phyloP scores from a whole-genome alignment of 2,113 vertebrate species.

The Microtus montanus region DNA sequence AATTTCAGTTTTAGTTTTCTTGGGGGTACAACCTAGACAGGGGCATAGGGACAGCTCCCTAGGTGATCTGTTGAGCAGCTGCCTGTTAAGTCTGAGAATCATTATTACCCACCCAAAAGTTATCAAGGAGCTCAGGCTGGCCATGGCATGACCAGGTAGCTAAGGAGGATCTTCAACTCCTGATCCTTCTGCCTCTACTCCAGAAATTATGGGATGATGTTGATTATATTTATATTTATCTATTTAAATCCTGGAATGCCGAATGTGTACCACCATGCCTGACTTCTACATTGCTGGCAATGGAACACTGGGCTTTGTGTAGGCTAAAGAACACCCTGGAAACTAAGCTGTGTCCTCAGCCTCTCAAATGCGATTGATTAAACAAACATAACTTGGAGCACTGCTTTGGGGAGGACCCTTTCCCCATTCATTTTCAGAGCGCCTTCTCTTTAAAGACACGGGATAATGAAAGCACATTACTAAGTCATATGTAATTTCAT shows the following conservation, averaged over 20 bases:
- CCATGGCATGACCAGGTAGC: neutral
- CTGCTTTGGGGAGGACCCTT: slow-evolving; percentile 9
- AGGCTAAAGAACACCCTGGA: neutral
- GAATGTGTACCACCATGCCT: neutral
- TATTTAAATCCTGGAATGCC: neutral
- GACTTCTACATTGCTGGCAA: neutral
- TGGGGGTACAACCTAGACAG: slow-evolving; percentile 23
- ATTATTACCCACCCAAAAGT: neutral
- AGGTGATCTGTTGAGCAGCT: slow-evolving; percentile 2
- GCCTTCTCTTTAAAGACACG: slow-evolving; percentile 36
- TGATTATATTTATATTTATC: too few species aligned
- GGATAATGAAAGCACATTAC: slow-evolving; percentile 43
- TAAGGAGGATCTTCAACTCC: neutral
- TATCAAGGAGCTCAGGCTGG: too few species aligned
- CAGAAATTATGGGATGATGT: neutral
- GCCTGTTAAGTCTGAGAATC: neutral
- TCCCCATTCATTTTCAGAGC: slow-evolving; percentile 39
- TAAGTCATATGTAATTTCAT: slow-evolving; percentile 56
- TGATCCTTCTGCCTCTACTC: neutral
- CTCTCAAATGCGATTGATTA: slow-evolving; percentile 13
- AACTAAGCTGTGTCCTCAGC: neutral
- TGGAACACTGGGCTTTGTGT: neutral
- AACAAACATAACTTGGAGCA: slow-evolving; percentile 26
- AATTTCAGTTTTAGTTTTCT: slow-evolving; percentile 24
- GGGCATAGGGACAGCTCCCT: neutral